These are phyloP conservation scores for Pelosia muscerda DNA, from an alignment of 2,888 invertebrate species.

Conservation along the genomic window DNA sequence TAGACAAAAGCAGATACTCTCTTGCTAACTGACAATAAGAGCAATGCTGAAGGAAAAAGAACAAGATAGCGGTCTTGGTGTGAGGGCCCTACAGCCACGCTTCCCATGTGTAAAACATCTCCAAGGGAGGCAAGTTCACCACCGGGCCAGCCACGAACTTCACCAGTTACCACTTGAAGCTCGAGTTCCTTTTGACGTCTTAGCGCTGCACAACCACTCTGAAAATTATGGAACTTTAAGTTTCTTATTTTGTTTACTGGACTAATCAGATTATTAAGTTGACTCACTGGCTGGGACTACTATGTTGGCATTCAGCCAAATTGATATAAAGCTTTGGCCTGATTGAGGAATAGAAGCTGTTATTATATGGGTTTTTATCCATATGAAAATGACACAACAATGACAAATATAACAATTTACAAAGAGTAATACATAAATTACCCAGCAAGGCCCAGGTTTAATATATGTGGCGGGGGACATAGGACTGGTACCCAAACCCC, in stretches of 20 bases:
- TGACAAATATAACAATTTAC: too few relatives aligned
- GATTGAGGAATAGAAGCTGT: background rate
- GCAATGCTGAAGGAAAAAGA: conserved; percentile 94
- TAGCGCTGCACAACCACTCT: conserved; percentile 95
- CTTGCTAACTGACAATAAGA: conserved; percentile 96
- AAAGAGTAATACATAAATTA: too few relatives aligned
- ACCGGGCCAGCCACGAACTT: conserved; percentile 98
- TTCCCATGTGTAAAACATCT: conserved; percentile 96
- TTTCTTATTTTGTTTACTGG: background rate
- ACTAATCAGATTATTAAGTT: background rate
- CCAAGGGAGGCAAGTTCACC: conserved; percentile 88
- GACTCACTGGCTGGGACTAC: background rate
- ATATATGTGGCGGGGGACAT: too few relatives aligned
- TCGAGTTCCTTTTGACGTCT: conserved; percentile 98
- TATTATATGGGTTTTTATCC: background rate
- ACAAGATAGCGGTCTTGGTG: conserved; percentile 96
- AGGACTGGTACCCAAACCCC: too few relatives aligned
- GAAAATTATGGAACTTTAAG: conserved; percentile 26
- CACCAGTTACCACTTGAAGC: conserved; percentile 96
- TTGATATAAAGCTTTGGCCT: conserved; percentile 1
- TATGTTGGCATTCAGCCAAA: background rate
- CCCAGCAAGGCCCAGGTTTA: too few relatives aligned
- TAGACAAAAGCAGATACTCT: conserved; percentile 98
- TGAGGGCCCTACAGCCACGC: conserved; percentile 94
- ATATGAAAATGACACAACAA: background rate